Evolutionary conservation across 2,113 vertebrate species (phyloP), one percentile per base, ranked within the genome.

Genomic region (Cardinalis cardinalis): DNA sequence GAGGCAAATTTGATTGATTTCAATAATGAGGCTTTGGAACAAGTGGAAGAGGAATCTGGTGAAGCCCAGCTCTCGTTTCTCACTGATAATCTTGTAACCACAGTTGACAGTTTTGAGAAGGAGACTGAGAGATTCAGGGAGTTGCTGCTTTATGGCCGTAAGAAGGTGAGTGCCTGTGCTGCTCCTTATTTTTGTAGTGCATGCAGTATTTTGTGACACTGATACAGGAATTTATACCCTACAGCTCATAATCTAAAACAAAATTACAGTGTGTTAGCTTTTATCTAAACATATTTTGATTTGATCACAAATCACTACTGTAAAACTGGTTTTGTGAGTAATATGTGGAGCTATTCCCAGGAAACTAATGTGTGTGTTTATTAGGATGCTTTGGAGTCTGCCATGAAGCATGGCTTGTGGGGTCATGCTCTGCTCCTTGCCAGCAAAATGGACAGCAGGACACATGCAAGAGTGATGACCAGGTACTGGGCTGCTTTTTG

Each of bases 1-100:
- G 99, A 99, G 86, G 98, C 99, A 32, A 99, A 99, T 92, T 89
- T 99, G 90, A 99, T 99, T 12, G 99, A 99, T 94, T 99, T 99
- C 80, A 99, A 97, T 86, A 99, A 98, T 3, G 99, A 99, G 81
- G 98, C 98, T 1, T 90, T 99, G 94, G 98, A 98, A 51, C 98
- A 97, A 24, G 98, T 95, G 0, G 99, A 98, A 83, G 99, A 99
- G 48, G 99, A 99, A 86, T 97, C 98, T 0, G 98, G 98, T 58
- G 98, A 99, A 17, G 98, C 98, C 20, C 99, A 99, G 29, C 97
- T 99, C 14, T 99, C 98, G 0, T 99, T 99, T 52, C 98, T 99
- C 15, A 98, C 98, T 0, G 99, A 99, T 84, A 98, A 97, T 23
- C 98, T 98, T 87, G 94, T 98, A 41, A 97, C 95, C 1, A 89